Base-by-base conservation (phyloP, 2,113 vertebrate species). In the Passer montanus region DNA sequence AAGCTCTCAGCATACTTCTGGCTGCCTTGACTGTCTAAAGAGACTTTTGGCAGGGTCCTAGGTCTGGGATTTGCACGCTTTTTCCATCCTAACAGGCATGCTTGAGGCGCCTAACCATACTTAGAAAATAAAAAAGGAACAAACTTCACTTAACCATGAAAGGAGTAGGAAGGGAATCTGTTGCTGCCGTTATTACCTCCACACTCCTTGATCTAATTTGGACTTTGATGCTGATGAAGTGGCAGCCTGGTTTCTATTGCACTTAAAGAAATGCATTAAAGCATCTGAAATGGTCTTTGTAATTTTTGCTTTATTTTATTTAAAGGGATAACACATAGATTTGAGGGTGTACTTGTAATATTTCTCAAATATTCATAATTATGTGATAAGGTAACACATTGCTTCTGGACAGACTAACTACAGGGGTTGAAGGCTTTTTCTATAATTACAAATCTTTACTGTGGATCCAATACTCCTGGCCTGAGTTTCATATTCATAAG, bases 11-110 rank as follows among this genome's bases (percentile, higher is more conserved):
- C 95, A 87, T 96, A 93, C 88, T 89, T 97, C 96, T 97, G 97
- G 96, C 98, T 92, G 82, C 67, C 44, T 92, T 72, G 83, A 91
- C 95, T 97, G 95, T 97, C 96, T 96, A 90, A 96, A 98, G 96
- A 97, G 96, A 89, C 94, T 97, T 96, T 97, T 96, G 97, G 97
- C 98, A 96, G 95, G 86, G 96, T 73, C 90, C 91, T 91, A 93
- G 95, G 89, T 95, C 89, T 87, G 94, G 92, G 97, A 96, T 97
- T 97, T 69, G 63, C 91, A 97, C 88, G 89, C 95, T 97, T 97
- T 97, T 97, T 98, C 97, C 96, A 95, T 96, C 84, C 89, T 90
- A 95, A 94, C 95, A 96, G 97, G 93, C 91, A 94, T 96, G 94
- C 80, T 91, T 46, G 52, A 94, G 97, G 97, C 76, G 60, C 93